Conservation (phyloP, 2,797 vertebrate species). For the Denticeps clupeoides region DNA sequence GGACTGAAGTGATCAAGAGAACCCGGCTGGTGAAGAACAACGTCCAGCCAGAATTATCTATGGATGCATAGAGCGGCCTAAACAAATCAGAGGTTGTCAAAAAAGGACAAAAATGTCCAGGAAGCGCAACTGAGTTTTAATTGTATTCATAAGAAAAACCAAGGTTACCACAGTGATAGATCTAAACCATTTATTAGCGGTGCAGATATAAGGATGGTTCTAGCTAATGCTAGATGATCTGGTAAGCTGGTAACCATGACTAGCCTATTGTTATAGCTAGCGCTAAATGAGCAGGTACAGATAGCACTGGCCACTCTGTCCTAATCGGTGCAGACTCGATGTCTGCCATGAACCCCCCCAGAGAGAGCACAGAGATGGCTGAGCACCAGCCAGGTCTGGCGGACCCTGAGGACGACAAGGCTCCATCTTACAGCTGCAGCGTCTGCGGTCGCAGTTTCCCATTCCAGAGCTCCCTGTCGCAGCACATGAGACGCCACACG, state of each 20-base stretch:
- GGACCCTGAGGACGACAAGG: slow-evolving; percentile 42
- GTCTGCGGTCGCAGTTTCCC: slow-evolving; percentile 89
- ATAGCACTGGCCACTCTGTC: slow-evolving; percentile 17
- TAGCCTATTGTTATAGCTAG: slow-evolving; percentile 27
- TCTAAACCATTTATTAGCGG: too few species aligned
- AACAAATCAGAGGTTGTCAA: too few species aligned
- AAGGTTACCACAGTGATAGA: too few species aligned
- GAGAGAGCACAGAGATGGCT: slow-evolving; percentile 55
- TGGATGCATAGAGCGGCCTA: too few species aligned
- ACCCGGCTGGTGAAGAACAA: too few species aligned
- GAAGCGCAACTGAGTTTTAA: too few species aligned
- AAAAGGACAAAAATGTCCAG: too few species aligned
- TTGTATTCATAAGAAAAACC: too few species aligned
- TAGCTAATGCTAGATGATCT: background rate
- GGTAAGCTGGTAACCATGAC: background rate
- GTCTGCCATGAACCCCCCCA: slow-evolving; percentile 60
- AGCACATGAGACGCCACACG: slow-evolving; percentile 93
- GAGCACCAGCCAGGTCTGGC: slow-evolving; percentile 34
- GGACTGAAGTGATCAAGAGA: too few species aligned
- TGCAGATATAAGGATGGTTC: too few species aligned
- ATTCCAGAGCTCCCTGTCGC: slow-evolving; percentile 87
- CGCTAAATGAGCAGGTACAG: slow-evolving; percentile 32
- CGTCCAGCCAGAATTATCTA: too few species aligned
- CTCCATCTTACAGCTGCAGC: slow-evolving; percentile 68
- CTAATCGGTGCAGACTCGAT: slow-evolving; percentile 56